Percentiles rank a stretch among this genome's conserved stretches.
Conservation (phyloP, 2,113 vertebrate species). For the Ammodytes dubius region DNA sequence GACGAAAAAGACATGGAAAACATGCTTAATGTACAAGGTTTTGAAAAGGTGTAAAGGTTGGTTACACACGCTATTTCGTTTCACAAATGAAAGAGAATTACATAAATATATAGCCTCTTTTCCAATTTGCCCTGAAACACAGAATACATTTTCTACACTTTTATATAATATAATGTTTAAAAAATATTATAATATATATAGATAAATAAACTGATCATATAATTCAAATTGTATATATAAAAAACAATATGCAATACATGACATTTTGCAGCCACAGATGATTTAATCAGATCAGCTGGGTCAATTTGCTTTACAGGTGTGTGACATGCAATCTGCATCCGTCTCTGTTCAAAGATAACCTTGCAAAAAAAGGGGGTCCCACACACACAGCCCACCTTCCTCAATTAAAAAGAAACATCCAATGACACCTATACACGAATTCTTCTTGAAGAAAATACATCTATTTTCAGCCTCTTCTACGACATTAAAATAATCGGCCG, state of each 20-base stretch:
- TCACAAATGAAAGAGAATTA: too few relatives aligned
- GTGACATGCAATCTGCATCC: conserved; percentile 50
- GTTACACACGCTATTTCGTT: not conserved
- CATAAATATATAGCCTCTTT: too few relatives aligned
- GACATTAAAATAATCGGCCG: not conserved
- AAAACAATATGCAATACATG: not conserved
- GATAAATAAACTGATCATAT: too few relatives aligned
- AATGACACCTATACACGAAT: not conserved
- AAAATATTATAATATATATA: too few relatives aligned
- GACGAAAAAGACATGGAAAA: conserved; percentile 12
- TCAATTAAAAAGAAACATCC: conserved; percentile 10
- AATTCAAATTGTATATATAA: not conserved
- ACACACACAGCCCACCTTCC: not conserved
- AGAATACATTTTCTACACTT: too few relatives aligned
- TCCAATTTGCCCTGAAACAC: too few relatives aligned
- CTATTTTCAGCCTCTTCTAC: not conserved
- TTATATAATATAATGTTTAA: too few relatives aligned
- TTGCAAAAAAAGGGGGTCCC: not conserved
- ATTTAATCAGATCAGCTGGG: conserved; percentile 7
- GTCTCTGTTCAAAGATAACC: conserved; percentile 7
- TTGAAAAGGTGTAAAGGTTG: not conserved
- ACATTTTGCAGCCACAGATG: not conserved
- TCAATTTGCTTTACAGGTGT: conserved; percentile 48
- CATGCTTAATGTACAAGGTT: not conserved
- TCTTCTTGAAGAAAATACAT: not conserved